Conservation (phyloP, 2,113 vertebrate genomes). For the Myrmecobius fasciatus region DNA sequence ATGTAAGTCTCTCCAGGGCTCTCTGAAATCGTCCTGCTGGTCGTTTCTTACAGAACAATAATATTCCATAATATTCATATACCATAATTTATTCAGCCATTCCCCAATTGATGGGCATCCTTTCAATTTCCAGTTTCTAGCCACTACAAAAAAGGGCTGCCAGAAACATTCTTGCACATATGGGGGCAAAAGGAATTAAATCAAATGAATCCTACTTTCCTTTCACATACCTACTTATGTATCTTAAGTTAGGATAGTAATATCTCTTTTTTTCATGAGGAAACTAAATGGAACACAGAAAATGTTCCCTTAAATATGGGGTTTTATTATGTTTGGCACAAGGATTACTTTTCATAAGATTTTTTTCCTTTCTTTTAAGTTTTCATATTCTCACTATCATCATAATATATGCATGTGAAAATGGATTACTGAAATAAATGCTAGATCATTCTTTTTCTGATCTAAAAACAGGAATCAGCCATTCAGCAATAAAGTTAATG, state of each 20-base stretch:
- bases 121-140: too few relatives aligned
- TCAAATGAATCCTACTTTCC: background rate
- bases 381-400: background rate
- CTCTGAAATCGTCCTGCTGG: too few relatives aligned
- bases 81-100: too few relatives aligned
- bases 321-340: background rate
- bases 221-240: background rate
- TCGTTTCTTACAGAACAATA: too few relatives aligned
- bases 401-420: background rate
- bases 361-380: background rate
- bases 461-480: background rate
- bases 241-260: background rate
- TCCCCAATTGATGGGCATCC: too few relatives aligned
- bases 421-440: background rate
- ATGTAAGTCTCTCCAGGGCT: too few relatives aligned
- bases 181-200: too few relatives aligned
- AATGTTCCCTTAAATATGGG: background rate
- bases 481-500: background rate
- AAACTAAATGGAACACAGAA: background rate
- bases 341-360: background rate
- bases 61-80: too few relatives aligned
- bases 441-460: background rate
- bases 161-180: too few relatives aligned
- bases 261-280: background rate
- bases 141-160: too few relatives aligned